phyloP scores from a whole-genome alignment of 2,888 invertebrate species.

The Mesorhabditis belari region DNA sequence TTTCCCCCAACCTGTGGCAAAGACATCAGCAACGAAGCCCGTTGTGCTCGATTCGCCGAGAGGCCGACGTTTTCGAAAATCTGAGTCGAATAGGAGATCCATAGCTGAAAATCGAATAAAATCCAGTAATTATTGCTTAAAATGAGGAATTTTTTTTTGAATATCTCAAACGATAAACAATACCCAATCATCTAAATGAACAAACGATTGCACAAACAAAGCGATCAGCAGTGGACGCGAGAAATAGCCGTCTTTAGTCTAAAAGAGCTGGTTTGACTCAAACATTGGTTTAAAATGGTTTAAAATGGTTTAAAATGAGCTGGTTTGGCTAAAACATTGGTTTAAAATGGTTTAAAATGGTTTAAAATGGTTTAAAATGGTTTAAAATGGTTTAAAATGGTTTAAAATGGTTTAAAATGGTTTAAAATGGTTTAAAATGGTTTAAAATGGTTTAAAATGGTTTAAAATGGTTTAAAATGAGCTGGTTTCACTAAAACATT shows the following conservation, averaged over 20 bases:
- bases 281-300: no score
- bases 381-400: no score
- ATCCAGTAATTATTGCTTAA: background rate
- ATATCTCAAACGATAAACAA: background rate
- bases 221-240: slow-evolving; percentile 38
- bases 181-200: slow-evolving; percentile 49
- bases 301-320: no score
- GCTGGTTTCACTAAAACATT: no score
- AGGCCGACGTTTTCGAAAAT: slow-evolving; percentile 42
- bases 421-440: no score
- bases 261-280: no score
- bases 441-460: no score
- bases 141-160: background rate
- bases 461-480: no score
- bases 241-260: slow-evolving; percentile 30
- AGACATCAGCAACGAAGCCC: slow-evolving; percentile 36
- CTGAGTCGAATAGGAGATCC: slow-evolving; percentile 47
- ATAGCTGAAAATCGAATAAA: slow-evolving; percentile 36
- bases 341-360: no score
- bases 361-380: no score
- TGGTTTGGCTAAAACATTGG: no score
- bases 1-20: slow-evolving; percentile 33
- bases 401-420: no score
- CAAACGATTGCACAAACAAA: slow-evolving; percentile 38
- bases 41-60: slow-evolving; percentile 26